These are phyloP conservation scores for Ailurus styani DNA, from an alignment of 2,113 vertebrate genomes.

Conservation along the genomic window DNA sequence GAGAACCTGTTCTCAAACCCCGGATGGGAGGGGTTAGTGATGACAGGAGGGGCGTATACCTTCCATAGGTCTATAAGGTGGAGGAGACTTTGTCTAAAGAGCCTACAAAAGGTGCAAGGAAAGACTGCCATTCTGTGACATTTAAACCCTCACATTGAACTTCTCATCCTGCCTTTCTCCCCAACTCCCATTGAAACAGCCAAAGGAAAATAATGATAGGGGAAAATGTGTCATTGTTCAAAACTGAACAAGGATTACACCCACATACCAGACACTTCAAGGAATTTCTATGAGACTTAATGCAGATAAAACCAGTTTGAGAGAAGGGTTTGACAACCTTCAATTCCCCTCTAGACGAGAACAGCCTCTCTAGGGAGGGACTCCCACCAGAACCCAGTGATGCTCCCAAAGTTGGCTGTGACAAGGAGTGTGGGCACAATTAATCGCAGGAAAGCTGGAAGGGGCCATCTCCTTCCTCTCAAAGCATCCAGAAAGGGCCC, in stretches of 20 bases:
- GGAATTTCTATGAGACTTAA: neutral
- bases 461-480: neutral
- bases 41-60: neutral
- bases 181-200: neutral
- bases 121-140: neutral
- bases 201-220: conserved; percentile 12
- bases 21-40: neutral
- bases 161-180: neutral
- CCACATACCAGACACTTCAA: conserved; percentile 31
- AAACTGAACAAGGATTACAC: neutral
- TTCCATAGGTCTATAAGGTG: neutral
- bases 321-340: conserved; percentile 27
- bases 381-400: neutral
- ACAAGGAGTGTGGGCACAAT: neutral
- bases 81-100: neutral
- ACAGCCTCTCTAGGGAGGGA: neutral
- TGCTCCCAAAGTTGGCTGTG: neutral
- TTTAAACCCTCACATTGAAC: neutral
- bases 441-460: neutral
- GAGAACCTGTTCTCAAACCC: neutral
- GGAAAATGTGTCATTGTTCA: conserved; percentile 5
- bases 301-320: neutral
- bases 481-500: neutral
- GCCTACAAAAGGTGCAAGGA: neutral
- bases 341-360: neutral